These are phyloP conservation scores for Centrocercus urophasianus DNA, from an alignment of 2,113 vertebrate species.

Conservation along the genomic window DNA sequence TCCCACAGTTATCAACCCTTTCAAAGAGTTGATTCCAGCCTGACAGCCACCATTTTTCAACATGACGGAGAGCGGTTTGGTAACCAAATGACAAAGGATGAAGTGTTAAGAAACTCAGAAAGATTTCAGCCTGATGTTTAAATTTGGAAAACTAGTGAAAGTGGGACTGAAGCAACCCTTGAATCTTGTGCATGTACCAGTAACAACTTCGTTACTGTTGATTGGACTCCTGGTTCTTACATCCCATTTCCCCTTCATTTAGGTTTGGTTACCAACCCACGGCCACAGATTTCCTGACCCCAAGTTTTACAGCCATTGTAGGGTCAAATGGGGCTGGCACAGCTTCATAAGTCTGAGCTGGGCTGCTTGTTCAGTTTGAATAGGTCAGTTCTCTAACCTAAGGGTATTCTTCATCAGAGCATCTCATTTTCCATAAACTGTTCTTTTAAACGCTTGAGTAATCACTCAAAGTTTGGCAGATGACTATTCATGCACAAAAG, in stretches of 20 bases:
- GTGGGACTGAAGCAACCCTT: not conserved
- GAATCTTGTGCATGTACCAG: not conserved
- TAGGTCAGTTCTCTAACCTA: not conserved
- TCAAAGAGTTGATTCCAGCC: too few relatives aligned
- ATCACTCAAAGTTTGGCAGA: not conserved
- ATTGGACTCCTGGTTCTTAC: not conserved
- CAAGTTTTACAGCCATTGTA: not conserved
- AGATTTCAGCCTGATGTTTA: not conserved
- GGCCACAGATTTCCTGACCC: not conserved
- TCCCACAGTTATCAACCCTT: too few relatives aligned
- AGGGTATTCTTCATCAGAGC: conserved; percentile 16
- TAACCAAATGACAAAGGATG: not conserved
- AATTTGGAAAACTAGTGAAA: not conserved
- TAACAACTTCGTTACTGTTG: not conserved
- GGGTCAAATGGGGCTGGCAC: not conserved
- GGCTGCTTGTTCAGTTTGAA: not conserved
- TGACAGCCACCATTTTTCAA: too few relatives aligned
- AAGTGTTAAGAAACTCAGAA: not conserved
- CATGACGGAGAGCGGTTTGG: too few relatives aligned
- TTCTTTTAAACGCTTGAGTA: conserved; percentile 37
- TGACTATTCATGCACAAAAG: not conserved
- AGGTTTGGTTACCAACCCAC: not conserved
- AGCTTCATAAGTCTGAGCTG: not conserved
- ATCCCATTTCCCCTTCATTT: not conserved
- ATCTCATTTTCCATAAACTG: conserved; percentile 42